Base-by-base conservation (phyloP, 1,140 invertebrate genomes). In the Steinernema khuongi region DNA sequence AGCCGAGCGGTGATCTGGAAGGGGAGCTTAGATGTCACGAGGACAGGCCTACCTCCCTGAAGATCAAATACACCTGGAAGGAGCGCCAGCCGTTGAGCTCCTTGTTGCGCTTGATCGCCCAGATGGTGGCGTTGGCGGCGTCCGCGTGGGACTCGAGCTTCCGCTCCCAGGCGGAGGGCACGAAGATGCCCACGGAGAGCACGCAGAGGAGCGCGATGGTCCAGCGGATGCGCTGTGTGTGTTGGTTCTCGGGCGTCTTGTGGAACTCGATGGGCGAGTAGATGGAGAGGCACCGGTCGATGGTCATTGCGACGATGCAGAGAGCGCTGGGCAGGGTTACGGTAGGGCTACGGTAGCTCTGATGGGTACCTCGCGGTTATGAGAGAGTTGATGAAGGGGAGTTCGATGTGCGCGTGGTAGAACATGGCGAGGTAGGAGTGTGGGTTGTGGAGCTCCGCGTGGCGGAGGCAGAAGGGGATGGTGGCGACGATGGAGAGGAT, bases 251-350 rank as follows among this genome's bases (percentile, higher is more conserved):
- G n/a, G 74, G 22, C 26, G 75, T 70, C 43, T 78, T 77, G 75
- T 77, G 79, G 66, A 81, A 81, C 19, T 68, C 69, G 30, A 82
- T 82, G 0, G 81, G 81, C 71, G 79, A 74, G 29, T 72, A 79
- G 18, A 83, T 83, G 1, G 74, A 76, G n/a, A 80, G 43, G 31
- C 79, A 82, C 68, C 81, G 68, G 41, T 82, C 81, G 0, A 83
- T 68, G 18, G 81, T 83, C 81, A 82, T 82, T 1, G 80, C 81
- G 17, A 82, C 81, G 18, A 82, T 76, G 43, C 82, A 83, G 11
- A 81, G 33, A 17, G 80, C 77, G 43, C 80, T 76, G 70, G 73
- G 73, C 77, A 43, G 19, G 31, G 31, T 19, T 11, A n/a, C 28
- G 2, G 36, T 50, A 41, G 18, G 11, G 28, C 32, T 31, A 70